Percentiles rank a stretch among this genome's conserved stretches.
phyloP scores from a whole-genome alignment of 2,797 vertebrate genomes.

The Sphenopsis melanotis region DNA sequence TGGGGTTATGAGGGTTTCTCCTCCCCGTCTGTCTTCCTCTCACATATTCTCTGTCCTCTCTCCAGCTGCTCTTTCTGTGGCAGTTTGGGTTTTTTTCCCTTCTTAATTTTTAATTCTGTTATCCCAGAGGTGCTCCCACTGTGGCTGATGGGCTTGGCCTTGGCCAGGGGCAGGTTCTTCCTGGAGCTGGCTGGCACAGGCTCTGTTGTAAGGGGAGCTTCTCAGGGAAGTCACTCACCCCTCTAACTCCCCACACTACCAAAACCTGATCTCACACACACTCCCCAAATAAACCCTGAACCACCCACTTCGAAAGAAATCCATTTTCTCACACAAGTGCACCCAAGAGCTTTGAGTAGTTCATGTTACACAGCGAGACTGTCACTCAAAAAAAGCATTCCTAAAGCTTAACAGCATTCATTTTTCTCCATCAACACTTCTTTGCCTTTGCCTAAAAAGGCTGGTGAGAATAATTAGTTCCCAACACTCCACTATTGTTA shows the following conservation, averaged over 20 bases:
- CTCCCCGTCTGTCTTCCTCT: not conserved
- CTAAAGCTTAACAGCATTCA: not conserved
- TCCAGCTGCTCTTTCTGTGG: not conserved
- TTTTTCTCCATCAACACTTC: not conserved
- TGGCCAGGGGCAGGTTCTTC: not conserved
- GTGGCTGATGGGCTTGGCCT: not conserved
- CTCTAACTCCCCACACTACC: fast-evolving
- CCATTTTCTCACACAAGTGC: not conserved
- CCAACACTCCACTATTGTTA: not conserved
- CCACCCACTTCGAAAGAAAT: constrained; percentile 15
- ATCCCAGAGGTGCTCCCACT: not conserved
- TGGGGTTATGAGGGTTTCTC: not conserved
- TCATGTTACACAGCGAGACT: not conserved
- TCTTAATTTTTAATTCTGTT: not conserved
- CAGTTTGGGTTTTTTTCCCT: fast-evolving
- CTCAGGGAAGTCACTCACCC: not conserved
- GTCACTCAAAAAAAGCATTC: not conserved
- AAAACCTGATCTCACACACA: not conserved
- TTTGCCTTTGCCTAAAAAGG: not conserved
- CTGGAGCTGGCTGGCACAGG: not conserved
- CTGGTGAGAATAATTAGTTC: constrained; percentile 19
- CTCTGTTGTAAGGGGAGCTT: not conserved
- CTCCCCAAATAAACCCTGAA: not conserved
- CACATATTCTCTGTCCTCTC: not conserved
- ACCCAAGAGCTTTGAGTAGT: not conserved